These are phyloP conservation scores for Limnodromus scolopaceus DNA, from an alignment of 2,797 vertebrate species.

Conservation along the genomic window DNA sequence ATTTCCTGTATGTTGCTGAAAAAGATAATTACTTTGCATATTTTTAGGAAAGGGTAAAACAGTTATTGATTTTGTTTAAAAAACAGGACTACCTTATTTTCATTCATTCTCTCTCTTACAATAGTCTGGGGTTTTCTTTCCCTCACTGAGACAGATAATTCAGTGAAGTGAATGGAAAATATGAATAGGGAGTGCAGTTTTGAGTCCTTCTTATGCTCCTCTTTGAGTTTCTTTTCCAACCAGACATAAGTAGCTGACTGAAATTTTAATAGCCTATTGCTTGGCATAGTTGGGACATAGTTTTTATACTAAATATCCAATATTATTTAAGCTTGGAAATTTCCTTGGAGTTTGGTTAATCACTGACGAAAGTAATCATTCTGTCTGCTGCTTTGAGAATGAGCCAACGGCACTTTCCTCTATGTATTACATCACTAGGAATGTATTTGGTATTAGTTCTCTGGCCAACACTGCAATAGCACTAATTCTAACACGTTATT, in stretches of 20 bases:
- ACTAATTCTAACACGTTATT: slow-evolving; percentile 56
- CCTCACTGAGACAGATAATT: not conserved
- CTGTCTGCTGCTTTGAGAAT: slow-evolving; percentile 46
- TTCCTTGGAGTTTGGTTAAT: slow-evolving; percentile 44
- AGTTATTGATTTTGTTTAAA: not conserved
- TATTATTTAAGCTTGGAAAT: slow-evolving; percentile 59
- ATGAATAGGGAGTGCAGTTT: not conserved
- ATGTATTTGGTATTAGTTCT: slow-evolving; percentile 59
- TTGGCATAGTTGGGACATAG: not conserved
- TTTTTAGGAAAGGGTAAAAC: not conserved
- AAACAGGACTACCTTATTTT: not conserved
- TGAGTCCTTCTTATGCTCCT: not conserved
- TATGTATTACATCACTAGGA: slow-evolving; percentile 64
- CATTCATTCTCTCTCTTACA: not conserved
- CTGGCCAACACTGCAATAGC: slow-evolving; percentile 39
- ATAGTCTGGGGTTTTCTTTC: not conserved
- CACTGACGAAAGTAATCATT: slow-evolving; percentile 46
- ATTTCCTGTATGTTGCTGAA: not conserved
- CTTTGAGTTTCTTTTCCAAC: not conserved
- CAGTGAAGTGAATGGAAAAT: not conserved
- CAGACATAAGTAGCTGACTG: not conserved
- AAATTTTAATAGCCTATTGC: not conserved
- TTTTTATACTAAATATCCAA: slow-evolving; percentile 1
- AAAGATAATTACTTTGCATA: not conserved
- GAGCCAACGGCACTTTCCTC: slow-evolving; percentile 54